These are phyloP conservation scores for Bufotes viridis DNA, from an alignment of 2,797 vertebrate genomes.

Conservation along the genomic window DNA sequence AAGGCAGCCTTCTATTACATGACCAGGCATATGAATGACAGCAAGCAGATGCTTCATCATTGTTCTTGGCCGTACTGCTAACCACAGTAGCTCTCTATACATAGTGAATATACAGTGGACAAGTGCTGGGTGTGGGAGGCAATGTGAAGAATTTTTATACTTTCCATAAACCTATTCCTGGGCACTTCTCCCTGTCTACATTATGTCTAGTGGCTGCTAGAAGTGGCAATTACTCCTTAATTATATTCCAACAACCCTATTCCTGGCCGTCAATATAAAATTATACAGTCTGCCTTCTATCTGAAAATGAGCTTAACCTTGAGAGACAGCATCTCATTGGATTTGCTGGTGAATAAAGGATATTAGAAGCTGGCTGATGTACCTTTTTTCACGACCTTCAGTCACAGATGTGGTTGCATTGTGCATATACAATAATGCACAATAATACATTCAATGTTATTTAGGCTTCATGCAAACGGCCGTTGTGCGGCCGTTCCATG, in stretches of 20 bases:
- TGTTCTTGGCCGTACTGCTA: constrained; percentile 1
- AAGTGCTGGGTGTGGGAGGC: not conserved
- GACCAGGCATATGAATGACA: constrained; percentile 20
- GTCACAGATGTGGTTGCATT: constrained; percentile 46
- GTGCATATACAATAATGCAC: constrained; percentile 35
- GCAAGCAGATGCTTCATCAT: constrained; percentile 39
- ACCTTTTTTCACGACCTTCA: constrained; percentile 55
- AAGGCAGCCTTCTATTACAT: constrained; percentile 1
- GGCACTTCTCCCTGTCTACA: constrained; percentile 28
- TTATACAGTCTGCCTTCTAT: constrained; percentile 52
- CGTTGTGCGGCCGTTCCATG: too few relatives aligned
- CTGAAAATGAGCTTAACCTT: constrained; percentile 66
- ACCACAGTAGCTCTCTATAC: not conserved
- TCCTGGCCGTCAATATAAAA: constrained; percentile 58
- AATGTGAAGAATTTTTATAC: constrained; percentile 29
- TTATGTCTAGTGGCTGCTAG: constrained; percentile 42
- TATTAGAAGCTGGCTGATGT: constrained; percentile 58
- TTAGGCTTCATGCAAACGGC: not conserved
- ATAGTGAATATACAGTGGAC: constrained; percentile 8
- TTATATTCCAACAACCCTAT: constrained; percentile 60
- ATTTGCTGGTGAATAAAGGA: constrained; percentile 58
- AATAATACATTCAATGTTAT: constrained; percentile 30
- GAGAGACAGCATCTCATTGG: constrained; percentile 55
- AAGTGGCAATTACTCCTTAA: constrained; percentile 50
- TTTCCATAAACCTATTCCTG: constrained; percentile 40